Evolutionary conservation across 2,113 vertebrate species (phyloP).

Genomic region (Xyrauchen texanus): DNA sequence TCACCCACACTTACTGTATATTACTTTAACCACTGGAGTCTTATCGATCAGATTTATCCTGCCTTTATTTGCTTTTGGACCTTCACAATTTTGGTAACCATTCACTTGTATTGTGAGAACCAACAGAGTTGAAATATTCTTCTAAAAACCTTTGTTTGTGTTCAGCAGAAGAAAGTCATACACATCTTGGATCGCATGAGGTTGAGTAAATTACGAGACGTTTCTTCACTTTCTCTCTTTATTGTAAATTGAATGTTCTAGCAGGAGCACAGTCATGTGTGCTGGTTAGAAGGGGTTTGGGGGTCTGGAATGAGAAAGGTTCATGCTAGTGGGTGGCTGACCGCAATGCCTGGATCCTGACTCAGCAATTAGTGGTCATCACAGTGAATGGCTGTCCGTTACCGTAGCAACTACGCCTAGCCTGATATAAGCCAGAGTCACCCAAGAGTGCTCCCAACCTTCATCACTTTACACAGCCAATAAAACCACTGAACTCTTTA

Average conservation of each 20-base stretch:
- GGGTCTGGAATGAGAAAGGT: slow-evolving; percentile 54
- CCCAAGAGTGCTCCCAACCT: slow-evolving; percentile 51
- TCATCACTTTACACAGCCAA: slow-evolving; percentile 50
- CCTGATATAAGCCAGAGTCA: slow-evolving; percentile 39
- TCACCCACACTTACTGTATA: too few relatives aligned
- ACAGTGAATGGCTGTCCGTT: slow-evolving; percentile 22
- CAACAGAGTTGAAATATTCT: too few relatives aligned
- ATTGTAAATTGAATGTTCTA: slow-evolving; percentile 23
- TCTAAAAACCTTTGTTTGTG: too few relatives aligned
- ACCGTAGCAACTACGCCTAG: slow-evolving; percentile 21
- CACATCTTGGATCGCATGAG: too few relatives aligned
- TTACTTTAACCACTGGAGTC: too few relatives aligned
- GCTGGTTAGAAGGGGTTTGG: slow-evolving; percentile 19
- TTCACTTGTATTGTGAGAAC: too few relatives aligned
- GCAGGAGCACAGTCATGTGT: slow-evolving; percentile 44
- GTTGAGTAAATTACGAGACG: too few relatives aligned
- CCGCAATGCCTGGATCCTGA: slow-evolving; percentile 58
- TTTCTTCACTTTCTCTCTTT: slow-evolving; percentile 21
- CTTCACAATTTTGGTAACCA: too few relatives aligned
- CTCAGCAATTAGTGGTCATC: slow-evolving; percentile 58
- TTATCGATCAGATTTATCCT: too few relatives aligned
- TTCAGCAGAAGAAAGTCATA: too few relatives aligned
- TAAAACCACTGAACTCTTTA: slow-evolving; percentile 56
- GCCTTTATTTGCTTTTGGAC: too few relatives aligned
- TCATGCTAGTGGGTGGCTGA: slow-evolving; percentile 63